Evolutionary conservation across 2,113 vertebrate species (phyloP).

Genomic region (Tupaia chinensis): DNA sequence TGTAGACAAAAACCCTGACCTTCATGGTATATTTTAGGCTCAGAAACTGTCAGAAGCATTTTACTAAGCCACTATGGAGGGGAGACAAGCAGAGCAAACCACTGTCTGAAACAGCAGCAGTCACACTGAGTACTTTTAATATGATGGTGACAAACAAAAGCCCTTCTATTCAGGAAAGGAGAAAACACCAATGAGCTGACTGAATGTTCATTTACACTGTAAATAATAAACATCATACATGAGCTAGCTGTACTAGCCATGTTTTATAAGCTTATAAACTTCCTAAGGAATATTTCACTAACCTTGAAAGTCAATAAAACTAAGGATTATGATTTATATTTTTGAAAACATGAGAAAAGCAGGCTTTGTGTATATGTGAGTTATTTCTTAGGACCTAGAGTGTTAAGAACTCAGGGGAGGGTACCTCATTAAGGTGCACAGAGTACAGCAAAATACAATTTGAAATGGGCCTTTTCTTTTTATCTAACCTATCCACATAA

Average conservation of each 20-base stretch:
- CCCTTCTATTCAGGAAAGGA: neutral
- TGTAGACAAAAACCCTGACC: neutral
- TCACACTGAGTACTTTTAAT: constrained; percentile 17
- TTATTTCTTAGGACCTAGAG: constrained; percentile 1
- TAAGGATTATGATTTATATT: constrained; percentile 45
- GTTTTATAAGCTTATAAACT: constrained; percentile 57
- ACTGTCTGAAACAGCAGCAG: constrained; percentile 41
- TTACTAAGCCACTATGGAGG: constrained; percentile 40
- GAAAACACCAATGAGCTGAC: constrained; percentile 32
- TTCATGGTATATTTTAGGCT: constrained; percentile 46
- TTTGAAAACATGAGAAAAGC: constrained; percentile 20
- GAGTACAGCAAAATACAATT: constrained; percentile 12
- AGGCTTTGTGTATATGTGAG: constrained; percentile 1
- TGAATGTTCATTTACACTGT: constrained; percentile 49
- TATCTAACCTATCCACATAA: neutral
- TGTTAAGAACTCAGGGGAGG: neutral
- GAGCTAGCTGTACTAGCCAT: neutral
- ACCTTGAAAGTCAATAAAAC: constrained; percentile 61
- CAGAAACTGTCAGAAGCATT: constrained; percentile 50
- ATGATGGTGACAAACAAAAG: constrained; percentile 36
- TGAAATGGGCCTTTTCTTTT: constrained; percentile 52
- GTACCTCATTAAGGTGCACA: constrained; percentile 7
- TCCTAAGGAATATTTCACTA: constrained; percentile 64
- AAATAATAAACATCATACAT: constrained; percentile 36
- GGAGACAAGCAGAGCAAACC: constrained; percentile 40